phyloP scores from a whole-genome alignment of 2,113 vertebrate genomes.

The Chaetops frenatus region DNA sequence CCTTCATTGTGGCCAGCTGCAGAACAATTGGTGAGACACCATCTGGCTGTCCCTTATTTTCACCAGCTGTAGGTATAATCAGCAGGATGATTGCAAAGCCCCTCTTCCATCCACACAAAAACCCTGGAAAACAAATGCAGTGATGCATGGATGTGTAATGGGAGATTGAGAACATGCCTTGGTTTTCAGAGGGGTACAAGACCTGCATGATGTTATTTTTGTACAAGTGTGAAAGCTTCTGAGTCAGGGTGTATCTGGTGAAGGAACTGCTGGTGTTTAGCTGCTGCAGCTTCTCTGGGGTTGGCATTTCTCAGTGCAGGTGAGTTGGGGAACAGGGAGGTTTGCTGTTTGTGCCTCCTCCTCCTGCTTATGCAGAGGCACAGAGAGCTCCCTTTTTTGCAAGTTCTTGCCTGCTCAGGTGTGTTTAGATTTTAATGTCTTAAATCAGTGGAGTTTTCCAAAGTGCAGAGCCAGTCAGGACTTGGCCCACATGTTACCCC shows the following conservation, averaged over 20 bases:
- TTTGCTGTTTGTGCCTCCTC: neutral
- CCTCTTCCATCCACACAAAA: neutral
- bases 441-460: neutral
- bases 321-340: accelerated
- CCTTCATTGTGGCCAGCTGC: conserved; percentile 19
- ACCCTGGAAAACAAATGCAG: neutral
- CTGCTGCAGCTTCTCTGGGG: neutral
- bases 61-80: conserved; percentile 40
- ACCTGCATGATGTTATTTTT: neutral
- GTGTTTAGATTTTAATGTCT: neutral
- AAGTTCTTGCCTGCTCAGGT: neutral
- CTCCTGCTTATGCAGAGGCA: neutral
- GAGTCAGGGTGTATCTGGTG: neutral
- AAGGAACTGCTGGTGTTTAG: neutral
- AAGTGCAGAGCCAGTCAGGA: neutral
- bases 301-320: neutral
- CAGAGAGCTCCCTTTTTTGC: neutral
- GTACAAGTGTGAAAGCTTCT: neutral
- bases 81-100: conserved; percentile 3
- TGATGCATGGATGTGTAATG: neutral
- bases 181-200: neutral
- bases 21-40: conserved; percentile 36
- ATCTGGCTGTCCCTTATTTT: conserved; percentile 32
- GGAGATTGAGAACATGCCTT: neutral
- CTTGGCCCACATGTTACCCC: accelerated